Evolutionary conservation across 2,113 vertebrate species (phyloP), one percentile per base, ranked within the genome.

Genomic region (Tachysurus fulvidraco): DNA sequence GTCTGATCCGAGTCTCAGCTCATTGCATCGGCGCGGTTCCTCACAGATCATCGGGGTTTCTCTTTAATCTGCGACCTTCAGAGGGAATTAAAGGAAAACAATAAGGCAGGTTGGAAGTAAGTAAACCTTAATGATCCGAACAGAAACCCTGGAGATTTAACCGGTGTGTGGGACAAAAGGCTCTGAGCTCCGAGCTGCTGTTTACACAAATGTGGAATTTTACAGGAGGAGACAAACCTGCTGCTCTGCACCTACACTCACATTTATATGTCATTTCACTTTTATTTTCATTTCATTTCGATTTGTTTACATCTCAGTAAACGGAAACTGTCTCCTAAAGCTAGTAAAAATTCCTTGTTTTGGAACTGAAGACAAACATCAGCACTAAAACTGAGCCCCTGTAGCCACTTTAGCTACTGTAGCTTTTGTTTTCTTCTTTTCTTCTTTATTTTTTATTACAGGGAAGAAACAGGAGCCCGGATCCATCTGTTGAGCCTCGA

Each of bases 191-290:
- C n/a, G 52, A 79, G 77, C 77, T 79, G 77, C 77, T 79, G 77
- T 79, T 79, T 79, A 79, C 54, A 79, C 16, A 59, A 36, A 79
- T 21, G 77, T 57, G 77, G 52, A 46, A 25, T 74, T 74, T 74
- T 74, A 74, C 71, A 46, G 41, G 36, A 71, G 3, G 74, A 54
- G 25, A 78, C 25, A 25, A 28, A 25, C 50, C n/a, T 28, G 5
- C 76, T 12, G 73, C 19, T 41, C 30, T 4, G 0, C 10, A 5
- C 19, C 36, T 76, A 14, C 12, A 9, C 16, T 36, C 6, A 25
- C 17, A 10, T 12, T 14, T 9, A 4, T 3, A 7, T 17, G 0
- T 19, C 52, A 6, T 21, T 19, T 19, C 41, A 23, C 30, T 67
- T 13, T 67, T 13, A 8, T 67, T 30, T 21, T 0, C 36, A 23